Base-by-base conservation (phyloP, 2,113 vertebrate species). In the Daboia siamensis region DNA sequence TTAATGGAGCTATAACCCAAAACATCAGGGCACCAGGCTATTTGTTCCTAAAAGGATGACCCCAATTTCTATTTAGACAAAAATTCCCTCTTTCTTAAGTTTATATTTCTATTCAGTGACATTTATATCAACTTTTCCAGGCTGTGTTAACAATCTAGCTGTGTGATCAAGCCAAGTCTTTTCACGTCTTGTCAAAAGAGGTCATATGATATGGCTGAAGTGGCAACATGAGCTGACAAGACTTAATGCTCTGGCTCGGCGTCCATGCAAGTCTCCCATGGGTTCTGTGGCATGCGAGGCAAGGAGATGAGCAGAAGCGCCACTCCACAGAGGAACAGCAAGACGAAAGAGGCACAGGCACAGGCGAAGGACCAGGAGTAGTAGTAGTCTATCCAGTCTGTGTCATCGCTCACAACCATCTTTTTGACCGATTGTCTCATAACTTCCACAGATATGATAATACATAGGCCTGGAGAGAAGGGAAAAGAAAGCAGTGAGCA, bases 191-290 rank as follows among this genome's bases (percentile, higher is more conserved):
- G 3, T 57, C 89, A 52, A 0, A 0, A 0, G 4, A 21, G 24
- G n/a, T 85, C 26, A 52, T 29, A 55, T 52, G 86, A 86, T 0
- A 39, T 11, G 51, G 39, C 33, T 44, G 52, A 64, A 89, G 89
- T n/a, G 23, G 87, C 55, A 54, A 48, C 0, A 80, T 59, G 52
- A 0, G 74, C 48, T 21, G 93, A 91, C 48, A 11, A 0, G 1
- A 1, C 0, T 97, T 97, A 98, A 94, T 98, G 97, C 33, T 99
- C 99, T 0, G 98, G 98, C 57, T 99, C 99, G 0, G 99, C 98
- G 0, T 99, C 99, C 99, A 99, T 99, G 97, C 99, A 99, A 51
- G 98, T 98, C 97, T 99, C 99, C 99, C 99, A 99, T 2, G 99
- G 99, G 95, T 99, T 99, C 96, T 97, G 98, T 90, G 99, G 99